Evolutionary conservation across 2,113 vertebrate genomes (phyloP).

Genomic region (Motacilla tschutschensis): DNA sequence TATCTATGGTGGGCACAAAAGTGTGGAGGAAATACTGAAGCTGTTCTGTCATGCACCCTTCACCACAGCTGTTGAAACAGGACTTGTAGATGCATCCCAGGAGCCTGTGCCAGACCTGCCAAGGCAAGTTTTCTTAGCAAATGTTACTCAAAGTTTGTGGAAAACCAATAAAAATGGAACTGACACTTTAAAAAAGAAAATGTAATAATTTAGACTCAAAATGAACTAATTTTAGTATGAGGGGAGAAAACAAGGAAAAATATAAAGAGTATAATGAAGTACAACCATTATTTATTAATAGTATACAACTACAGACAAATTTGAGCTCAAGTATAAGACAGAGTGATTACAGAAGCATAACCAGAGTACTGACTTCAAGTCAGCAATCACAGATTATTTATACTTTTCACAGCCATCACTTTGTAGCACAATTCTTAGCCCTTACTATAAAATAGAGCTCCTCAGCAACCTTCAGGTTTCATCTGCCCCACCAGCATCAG

Average conservation of each 20-base stretch:
- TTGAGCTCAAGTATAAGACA: not conserved
- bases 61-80: not conserved
- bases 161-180: not conserved
- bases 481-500: fast-evolving
- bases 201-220: not conserved
- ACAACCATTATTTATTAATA: not conserved
- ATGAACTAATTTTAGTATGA: not conserved
- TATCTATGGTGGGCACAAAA: not conserved
- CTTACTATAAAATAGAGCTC: not conserved
- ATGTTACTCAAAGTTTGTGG: not conserved
- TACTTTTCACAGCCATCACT: not conserved
- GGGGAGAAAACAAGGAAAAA: not conserved
- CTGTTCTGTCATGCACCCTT: not conserved
- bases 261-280: not conserved
- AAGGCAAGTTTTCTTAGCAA: not conserved
- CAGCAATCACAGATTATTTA: not conserved
- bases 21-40: not conserved
- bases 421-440: not conserved
- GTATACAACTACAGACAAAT: not conserved
- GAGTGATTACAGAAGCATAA: not conserved
- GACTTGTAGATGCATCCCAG: not conserved
- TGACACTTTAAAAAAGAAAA: not conserved
- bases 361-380: not conserved
- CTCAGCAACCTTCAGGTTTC: not conserved
- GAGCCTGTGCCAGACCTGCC: not conserved